phyloP scores from a whole-genome alignment of 1,140 invertebrate species.

The Aphaenogaster rudis region DNA sequence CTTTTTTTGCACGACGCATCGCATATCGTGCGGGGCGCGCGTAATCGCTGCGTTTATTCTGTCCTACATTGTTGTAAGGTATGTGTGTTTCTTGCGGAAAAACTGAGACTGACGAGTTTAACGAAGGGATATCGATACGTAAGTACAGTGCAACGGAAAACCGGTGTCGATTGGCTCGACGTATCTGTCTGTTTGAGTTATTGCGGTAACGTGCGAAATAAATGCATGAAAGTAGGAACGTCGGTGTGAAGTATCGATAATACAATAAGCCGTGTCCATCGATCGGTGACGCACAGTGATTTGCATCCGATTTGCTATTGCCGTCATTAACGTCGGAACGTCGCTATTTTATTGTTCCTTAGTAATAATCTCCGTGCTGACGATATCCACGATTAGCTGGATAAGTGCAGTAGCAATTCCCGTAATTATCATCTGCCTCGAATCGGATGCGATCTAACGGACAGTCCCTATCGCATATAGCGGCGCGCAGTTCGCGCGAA shows the following conservation, averaged over 20 bases:
- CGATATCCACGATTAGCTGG: conserved; percentile 65
- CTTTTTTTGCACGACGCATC: conserved; percentile 20
- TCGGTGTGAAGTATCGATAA: conserved; percentile 61
- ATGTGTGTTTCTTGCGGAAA: conserved; percentile 5
- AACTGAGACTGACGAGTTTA: conserved; percentile 30
- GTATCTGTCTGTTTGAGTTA: conserved; percentile 39
- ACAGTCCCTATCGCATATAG: neutral
- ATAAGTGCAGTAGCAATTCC: conserved; percentile 59
- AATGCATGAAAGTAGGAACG: neutral
- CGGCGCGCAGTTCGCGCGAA: neutral
- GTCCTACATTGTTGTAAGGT: conserved; percentile 5
- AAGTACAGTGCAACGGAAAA: conserved; percentile 41
- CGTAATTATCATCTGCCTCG: conserved; percentile 63
- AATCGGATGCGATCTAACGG: conserved; percentile 58
- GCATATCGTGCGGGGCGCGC: conserved; percentile 20
- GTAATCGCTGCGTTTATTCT: conserved; percentile 33
- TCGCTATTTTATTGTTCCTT: conserved; percentile 66
- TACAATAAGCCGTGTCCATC: conserved; percentile 61
- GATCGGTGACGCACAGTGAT: conserved; percentile 45
- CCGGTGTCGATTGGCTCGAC: conserved; percentile 66
- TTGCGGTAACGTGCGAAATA: neutral
- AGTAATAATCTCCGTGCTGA: conserved; percentile 49
- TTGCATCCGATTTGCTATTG: conserved; percentile 54
- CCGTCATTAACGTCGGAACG: conserved; percentile 58
- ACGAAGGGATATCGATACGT: conserved; percentile 37